A percentile compares a stretch with the other conserved stretches of the same genome.
Conservation (phyloP, 2,113 vertebrate species). For the Lota lota region DNA sequence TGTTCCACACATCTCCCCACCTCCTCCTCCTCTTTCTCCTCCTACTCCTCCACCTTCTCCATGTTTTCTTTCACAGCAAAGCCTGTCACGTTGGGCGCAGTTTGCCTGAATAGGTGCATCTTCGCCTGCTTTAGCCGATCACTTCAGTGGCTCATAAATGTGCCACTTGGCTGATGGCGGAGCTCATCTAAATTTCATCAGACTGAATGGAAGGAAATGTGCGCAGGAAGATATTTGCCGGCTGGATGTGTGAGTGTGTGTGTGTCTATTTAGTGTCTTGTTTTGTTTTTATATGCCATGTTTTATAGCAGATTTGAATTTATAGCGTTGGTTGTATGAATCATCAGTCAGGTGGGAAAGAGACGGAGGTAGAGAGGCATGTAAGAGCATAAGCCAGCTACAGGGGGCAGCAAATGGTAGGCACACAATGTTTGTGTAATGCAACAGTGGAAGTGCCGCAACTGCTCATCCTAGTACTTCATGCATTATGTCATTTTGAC, state of each 20-base stretch:
- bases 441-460: background rate
- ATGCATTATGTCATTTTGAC: too few relatives aligned
- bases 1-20: constrained; percentile 11
- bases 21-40: background rate
- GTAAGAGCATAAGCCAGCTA: constrained; percentile 58
- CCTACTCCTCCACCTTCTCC: constrained; percentile 26
- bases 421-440: background rate
- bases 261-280: constrained; percentile 14
- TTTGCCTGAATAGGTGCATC: constrained; percentile 11
- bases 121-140: constrained; percentile 42
- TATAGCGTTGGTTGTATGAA: constrained; percentile 29
- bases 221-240: constrained; percentile 45
- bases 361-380: constrained; percentile 5
- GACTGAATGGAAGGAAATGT: constrained; percentile 40
- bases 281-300: constrained; percentile 24
- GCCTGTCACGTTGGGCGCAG: constrained; percentile 32
- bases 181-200: constrained; percentile 38
- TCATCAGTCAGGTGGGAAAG: constrained; percentile 23
- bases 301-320: constrained; percentile 39
- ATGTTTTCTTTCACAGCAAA: constrained; percentile 37
- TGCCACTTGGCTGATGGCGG: constrained; percentile 50
- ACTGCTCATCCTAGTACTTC: too few relatives aligned
- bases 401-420: constrained; percentile 81
- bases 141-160: constrained; percentile 53
- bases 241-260: background rate